A percentile compares a stretch with the other conserved stretches of the same genome.
These are phyloP conservation scores for Alfaro cultratus DNA, from an alignment of 2,797 vertebrate species.

Conservation along the genomic window DNA sequence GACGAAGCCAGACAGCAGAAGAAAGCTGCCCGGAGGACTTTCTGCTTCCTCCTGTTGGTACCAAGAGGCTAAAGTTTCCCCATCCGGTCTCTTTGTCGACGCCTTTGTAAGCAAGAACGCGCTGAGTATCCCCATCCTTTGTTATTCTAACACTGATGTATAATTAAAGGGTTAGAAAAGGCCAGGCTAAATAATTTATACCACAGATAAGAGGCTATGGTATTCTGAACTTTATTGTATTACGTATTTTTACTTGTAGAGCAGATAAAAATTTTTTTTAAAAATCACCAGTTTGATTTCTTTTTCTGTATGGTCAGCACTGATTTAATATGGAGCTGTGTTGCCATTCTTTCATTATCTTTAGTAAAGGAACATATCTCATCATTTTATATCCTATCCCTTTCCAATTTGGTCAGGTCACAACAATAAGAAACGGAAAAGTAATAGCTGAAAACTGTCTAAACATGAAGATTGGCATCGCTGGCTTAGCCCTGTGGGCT, in stretches of 20 bases:
- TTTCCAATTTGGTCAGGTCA: background rate
- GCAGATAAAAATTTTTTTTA: constrained; percentile 44
- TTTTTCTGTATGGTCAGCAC: constrained; percentile 34
- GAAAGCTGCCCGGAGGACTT: constrained; percentile 51
- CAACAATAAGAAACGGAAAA: background rate
- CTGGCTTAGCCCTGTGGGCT: background rate
- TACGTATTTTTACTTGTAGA: constrained; percentile 45
- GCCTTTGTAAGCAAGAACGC: constrained; percentile 57
- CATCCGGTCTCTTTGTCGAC: constrained; percentile 65
- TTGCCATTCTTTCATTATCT: constrained; percentile 24
- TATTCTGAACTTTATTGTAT: constrained; percentile 56
- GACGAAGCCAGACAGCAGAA: constrained; percentile 64
- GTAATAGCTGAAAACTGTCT: background rate
- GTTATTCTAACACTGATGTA: constrained; percentile 81
- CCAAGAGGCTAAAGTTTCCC: constrained; percentile 56
- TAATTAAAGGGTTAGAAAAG: constrained; percentile 82
- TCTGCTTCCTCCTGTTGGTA: constrained; percentile 35
- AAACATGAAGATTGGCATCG: background rate
- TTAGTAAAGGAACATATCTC: background rate
- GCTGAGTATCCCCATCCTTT: constrained; percentile 51
- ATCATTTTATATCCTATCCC: background rate
- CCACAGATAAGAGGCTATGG: constrained; percentile 67
- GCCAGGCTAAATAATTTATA: constrained; percentile 82
- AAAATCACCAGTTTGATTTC: constrained; percentile 57
- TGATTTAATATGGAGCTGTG: constrained; percentile 48